Percentiles rank a stretch among this genome's conserved stretches.
phyloP scores from a whole-genome alignment of 2,888 invertebrate genomes.

The Brachyopa scutellaris region DNA sequence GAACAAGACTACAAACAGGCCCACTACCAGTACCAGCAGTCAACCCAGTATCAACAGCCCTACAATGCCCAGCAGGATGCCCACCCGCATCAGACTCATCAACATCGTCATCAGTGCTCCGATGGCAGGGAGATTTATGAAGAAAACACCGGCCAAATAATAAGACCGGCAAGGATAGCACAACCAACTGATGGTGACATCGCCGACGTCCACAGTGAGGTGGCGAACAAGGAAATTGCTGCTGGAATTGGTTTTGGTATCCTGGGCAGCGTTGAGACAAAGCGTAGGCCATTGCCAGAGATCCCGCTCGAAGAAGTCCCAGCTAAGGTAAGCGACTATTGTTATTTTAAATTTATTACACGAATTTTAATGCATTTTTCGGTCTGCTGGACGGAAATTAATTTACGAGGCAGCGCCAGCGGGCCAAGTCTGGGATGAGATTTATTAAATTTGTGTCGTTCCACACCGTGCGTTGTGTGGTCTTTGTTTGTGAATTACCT shows the following conservation, averaged over 20 bases:
- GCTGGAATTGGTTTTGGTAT: background rate
- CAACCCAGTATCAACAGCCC: slow-evolving; percentile 61
- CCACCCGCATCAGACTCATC: slow-evolving; percentile 26
- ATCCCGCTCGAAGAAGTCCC: slow-evolving; percentile 60
- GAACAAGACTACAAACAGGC: slow-evolving; percentile 56
- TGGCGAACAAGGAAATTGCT: background rate
- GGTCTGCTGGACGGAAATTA: slow-evolving; percentile 18
- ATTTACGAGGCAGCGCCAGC: slow-evolving; percentile 25
- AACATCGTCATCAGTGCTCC: slow-evolving; percentile 48
- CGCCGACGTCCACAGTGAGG: background rate
- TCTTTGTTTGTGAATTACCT: slow-evolving; percentile 12
- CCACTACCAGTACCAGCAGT: slow-evolving; percentile 56
- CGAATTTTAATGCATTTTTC: slow-evolving; percentile 43
- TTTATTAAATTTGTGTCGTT: slow-evolving; percentile 48
- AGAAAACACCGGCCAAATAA: slow-evolving; percentile 43
- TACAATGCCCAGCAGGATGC: slow-evolving; percentile 48
- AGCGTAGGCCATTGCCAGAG: slow-evolving; percentile 72
- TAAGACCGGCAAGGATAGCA: slow-evolving; percentile 34
- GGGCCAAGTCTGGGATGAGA: slow-evolving; percentile 4
- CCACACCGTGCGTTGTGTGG: background rate
- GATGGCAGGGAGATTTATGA: slow-evolving; percentile 51
- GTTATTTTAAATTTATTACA: slow-evolving; percentile 44
- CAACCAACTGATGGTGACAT: slow-evolving; percentile 29
- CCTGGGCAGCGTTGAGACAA: slow-evolving; percentile 50
- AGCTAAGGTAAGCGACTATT: slow-evolving; percentile 67